phyloP scores from a whole-genome alignment of 2,797 vertebrate genomes.

The Uromys caudimaculatus region DNA sequence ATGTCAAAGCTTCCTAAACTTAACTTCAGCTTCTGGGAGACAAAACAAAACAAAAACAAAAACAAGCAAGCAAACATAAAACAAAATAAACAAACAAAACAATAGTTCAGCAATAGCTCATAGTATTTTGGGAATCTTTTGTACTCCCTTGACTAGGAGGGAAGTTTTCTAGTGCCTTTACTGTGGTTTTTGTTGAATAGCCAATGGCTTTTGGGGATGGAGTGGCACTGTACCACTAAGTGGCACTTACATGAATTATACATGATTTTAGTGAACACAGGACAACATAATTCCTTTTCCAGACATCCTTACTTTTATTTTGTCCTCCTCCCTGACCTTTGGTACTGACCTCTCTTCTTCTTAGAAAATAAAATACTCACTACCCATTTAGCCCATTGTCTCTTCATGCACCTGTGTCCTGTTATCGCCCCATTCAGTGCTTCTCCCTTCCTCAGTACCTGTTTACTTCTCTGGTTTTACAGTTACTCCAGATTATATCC shows the following conservation, averaged over 20 bases:
- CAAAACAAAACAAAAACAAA: neutral
- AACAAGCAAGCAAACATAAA: neutral
- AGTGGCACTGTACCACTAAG: neutral
- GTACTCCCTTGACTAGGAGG: neutral
- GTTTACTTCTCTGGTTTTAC: neutral
- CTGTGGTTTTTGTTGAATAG: neutral
- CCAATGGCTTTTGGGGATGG: neutral
- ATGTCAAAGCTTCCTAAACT: neutral
- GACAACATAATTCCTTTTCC: neutral
- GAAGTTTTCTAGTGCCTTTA: neutral
- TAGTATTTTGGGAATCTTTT: neutral
- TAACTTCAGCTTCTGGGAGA: neutral
- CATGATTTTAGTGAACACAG: neutral
- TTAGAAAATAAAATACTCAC: neutral
- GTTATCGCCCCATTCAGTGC: too few relatives aligned
- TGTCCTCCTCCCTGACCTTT: neutral
- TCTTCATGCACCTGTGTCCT: neutral
- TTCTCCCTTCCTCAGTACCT: neutral
- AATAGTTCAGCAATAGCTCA: neutral
- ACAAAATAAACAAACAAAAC: neutral
- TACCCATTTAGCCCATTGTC: neutral
- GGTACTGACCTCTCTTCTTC: neutral
- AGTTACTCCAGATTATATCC: neutral
- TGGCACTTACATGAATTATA: neutral
- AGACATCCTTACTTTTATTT: neutral